Conservation (phyloP, 2,888 invertebrate genomes). For the Ischnura elegans region DNA sequence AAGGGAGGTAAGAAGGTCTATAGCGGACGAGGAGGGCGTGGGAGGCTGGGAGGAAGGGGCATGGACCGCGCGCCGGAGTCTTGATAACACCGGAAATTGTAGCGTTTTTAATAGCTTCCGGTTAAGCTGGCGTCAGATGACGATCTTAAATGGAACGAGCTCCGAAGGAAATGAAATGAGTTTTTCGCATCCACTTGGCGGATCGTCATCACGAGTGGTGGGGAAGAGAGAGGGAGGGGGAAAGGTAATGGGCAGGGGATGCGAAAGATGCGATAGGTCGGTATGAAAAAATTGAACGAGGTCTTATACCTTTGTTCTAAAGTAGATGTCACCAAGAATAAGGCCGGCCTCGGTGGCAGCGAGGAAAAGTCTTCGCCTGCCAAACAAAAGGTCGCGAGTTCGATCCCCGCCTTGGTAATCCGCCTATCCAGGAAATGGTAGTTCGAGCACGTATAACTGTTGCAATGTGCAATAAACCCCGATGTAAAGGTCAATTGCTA, state of each 20-base stretch:
- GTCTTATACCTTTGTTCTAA: too few species aligned
- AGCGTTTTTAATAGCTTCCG: conserved; percentile 67
- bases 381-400: too few species aligned
- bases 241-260: too few species aligned
- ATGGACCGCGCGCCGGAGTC: conserved; percentile 15
- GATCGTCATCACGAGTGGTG: background rate
- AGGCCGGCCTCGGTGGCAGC: too few species aligned
- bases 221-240: background rate
- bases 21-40: background rate
- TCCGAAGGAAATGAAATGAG: conserved; percentile 43
- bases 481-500: too few species aligned
- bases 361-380: too few species aligned
- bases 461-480: too few species aligned
- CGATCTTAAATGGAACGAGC: conserved; percentile 61
- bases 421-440: too few species aligned
- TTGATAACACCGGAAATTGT: conserved; percentile 65
- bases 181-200: conserved; percentile 60
- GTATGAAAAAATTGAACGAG: too few species aligned
- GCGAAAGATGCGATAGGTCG: background rate
- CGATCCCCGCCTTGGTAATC: too few species aligned
- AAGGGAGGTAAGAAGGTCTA: background rate
- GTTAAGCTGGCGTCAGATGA: conserved; percentile 67
- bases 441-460: too few species aligned
- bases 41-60: background rate
- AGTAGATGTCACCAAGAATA: too few species aligned